Evolutionary conservation across 1,140 invertebrate genomes (phyloP), one percentile per base, ranked within the genome.

Genomic region (Drosophila insularis): DNA sequence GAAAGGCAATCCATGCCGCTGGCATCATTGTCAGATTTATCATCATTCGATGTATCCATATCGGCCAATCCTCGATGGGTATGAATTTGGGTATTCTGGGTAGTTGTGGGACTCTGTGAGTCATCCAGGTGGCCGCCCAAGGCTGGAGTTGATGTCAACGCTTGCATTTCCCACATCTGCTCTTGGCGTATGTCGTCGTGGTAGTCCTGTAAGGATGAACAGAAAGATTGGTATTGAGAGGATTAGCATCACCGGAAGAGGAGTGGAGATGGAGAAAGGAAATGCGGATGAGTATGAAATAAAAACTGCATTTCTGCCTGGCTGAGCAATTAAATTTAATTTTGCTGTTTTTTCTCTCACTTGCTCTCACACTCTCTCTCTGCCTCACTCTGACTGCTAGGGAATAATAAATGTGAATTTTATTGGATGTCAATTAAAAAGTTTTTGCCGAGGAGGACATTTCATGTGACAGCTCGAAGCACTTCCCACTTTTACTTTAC

Each of bases 141-240:
- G 19, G 87, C 79, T n/a, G 90, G 73, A 31, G 90, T 92, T 13
- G 93, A 93, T 53, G 92, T 94, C 74, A 96, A 93, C 54, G 95
- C 94, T 91, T 96, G 95, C 95, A 97, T 96, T 91, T 97, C 96
- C 92, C 96, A 94, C 94, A 97, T 95, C 90, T 97, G 96, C 87
- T 97, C 96, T 87, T 97, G 96, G 66, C 96, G 92, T 71, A 97
- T 97, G 78, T 97, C 96, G 82, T 97, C 96, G 91, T 97, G 97
- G 93, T 96, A 96, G 89, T 96, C 95, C 95, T 95, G 90, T 5
- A 54, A 40, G 6, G 31, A 6, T 54, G 27, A n/a, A 19, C 43
- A 4, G 1, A 43, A 19, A 5, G 19, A 40, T 19, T 14, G 23
- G 1, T 32, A 17, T 35, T n/a, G 17, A 10, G 5, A 46, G 74